phyloP scores from a whole-genome alignment of 2,113 vertebrate species.

The Crotalus horridus region DNA sequence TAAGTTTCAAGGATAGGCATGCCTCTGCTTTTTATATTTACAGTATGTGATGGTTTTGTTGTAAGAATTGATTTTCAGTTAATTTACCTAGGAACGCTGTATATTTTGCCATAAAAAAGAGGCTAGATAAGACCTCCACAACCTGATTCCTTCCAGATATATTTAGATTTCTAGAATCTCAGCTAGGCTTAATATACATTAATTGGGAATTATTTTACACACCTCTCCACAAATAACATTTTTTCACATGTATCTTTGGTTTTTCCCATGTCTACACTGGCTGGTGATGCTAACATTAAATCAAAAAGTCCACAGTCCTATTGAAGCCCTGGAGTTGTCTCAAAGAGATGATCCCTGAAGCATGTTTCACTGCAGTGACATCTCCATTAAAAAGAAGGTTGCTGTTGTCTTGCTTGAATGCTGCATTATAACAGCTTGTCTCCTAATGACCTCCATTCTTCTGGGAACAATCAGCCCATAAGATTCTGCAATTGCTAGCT shows the following conservation, averaged over 20 bases:
- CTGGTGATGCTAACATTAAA: not conserved
- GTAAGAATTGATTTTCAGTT: not conserved
- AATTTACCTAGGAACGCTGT: not conserved
- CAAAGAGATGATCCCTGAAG: not conserved
- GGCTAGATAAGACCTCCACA: too few species aligned
- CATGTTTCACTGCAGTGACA: not conserved
- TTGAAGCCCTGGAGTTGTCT: not conserved
- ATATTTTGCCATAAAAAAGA: not conserved
- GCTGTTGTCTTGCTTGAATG: not conserved
- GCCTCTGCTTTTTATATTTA: not conserved
- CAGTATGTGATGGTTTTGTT: not conserved
- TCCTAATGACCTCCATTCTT: not conserved
- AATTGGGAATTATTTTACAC: not conserved
- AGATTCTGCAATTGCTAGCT: not conserved
- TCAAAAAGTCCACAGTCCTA: not conserved
- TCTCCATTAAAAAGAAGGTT: conserved; percentile 13
- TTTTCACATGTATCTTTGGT: not conserved
- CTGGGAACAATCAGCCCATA: not conserved
- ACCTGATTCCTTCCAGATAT: too few species aligned
- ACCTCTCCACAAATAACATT: not conserved
- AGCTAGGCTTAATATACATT: not conserved
- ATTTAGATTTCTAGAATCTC: not conserved
- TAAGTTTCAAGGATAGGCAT: not conserved
- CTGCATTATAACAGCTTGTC: conserved; percentile 5
- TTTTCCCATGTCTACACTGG: not conserved